phyloP scores from a whole-genome alignment of 2,797 vertebrate genomes.

The Diplodus puntazzo region DNA sequence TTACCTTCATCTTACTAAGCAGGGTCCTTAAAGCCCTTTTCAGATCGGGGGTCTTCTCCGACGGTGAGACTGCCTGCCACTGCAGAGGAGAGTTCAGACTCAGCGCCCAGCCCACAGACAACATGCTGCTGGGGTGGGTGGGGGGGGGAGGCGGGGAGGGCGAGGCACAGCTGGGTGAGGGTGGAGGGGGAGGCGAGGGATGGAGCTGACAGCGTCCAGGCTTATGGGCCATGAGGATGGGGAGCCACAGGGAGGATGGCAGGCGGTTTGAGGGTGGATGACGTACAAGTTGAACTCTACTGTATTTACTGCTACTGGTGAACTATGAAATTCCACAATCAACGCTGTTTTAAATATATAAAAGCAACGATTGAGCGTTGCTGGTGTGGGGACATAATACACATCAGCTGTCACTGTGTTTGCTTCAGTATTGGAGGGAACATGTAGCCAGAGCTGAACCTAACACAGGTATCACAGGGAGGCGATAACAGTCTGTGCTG shows the following conservation, averaged over 20 bases:
- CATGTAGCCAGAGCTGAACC: neutral
- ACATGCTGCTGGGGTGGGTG: conserved; percentile 68
- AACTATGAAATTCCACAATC: neutral
- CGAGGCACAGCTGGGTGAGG: conserved; percentile 44
- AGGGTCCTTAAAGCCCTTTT: conserved; percentile 91
- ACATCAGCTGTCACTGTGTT: neutral
- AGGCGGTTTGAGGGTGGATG: conserved; percentile 23
- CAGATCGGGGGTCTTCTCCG: conserved; percentile 91
- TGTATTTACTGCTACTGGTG: neutral
- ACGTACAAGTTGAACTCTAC: conserved; percentile 8
- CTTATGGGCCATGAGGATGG: conserved; percentile 38
- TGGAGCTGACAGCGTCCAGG: conserved; percentile 54
- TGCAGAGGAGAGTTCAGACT: conserved; percentile 88
- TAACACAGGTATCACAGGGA: neutral
- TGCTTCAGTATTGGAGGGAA: neutral
- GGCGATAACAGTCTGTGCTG: neutral
- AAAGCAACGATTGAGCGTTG: neutral
- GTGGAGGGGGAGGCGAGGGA: conserved; percentile 42
- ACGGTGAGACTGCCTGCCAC: conserved; percentile 89
- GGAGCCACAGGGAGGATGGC: conserved; percentile 29
- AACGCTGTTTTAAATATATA: neutral
- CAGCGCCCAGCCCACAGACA: conserved; percentile 81
- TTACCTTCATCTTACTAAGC: conserved; percentile 93
- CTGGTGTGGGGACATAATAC: neutral
- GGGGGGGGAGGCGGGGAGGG: conserved; percentile 23